Percentiles rank a stretch among this genome's conserved stretches.
These are phyloP conservation scores for Artibeus lituratus DNA, from an alignment of 2,797 vertebrate genomes.

Conservation along the genomic window DNA sequence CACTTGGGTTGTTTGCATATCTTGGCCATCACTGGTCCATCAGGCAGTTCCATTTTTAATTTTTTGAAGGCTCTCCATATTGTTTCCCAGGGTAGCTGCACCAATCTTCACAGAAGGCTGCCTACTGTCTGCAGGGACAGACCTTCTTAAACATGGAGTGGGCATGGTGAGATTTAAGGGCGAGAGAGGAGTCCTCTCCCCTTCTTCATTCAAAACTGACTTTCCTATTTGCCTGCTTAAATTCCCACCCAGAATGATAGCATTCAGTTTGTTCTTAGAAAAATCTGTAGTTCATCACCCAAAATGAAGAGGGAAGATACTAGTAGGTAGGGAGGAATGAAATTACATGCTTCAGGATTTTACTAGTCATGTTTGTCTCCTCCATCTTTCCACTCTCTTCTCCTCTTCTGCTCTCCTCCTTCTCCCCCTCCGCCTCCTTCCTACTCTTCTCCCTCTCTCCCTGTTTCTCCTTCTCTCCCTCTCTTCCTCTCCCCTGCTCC, in stretches of 20 bases:
- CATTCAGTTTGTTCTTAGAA: not conserved
- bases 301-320: not conserved
- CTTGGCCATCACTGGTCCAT: too few relatives aligned
- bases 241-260: not conserved
- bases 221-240: not conserved
- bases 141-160: not conserved
- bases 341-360: not conserved
- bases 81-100: not conserved
- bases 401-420: not conserved
- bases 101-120: not conserved
- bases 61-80: too few relatives aligned
- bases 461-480: not conserved
- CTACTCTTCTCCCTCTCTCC: not conserved
- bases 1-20: too few relatives aligned
- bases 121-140: not conserved
- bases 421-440: accelerated
- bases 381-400: too few relatives aligned
- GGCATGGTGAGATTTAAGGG: not conserved
- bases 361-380: not conserved
- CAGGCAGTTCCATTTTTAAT: too few relatives aligned
- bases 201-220: not conserved
- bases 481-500: not conserved
- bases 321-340: not conserved
- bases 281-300: not conserved
- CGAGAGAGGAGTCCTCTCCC: not conserved